These are phyloP conservation scores for Phaethornis superciliosus DNA, from an alignment of 2,113 vertebrate genomes.

Conservation along the genomic window DNA sequence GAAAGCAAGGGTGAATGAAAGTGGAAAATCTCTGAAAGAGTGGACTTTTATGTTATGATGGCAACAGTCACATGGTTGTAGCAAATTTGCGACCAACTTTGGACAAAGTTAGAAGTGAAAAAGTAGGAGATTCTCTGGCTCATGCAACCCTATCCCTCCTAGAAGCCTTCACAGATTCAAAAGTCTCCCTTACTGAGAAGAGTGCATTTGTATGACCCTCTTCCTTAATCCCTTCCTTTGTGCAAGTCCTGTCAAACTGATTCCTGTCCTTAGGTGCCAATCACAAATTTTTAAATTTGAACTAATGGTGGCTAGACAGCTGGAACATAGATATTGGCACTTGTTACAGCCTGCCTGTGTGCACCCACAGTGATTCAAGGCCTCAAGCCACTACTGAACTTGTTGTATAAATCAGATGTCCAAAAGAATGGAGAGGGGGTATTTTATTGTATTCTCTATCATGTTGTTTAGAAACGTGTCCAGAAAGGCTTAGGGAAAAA, in stretches of 20 bases:
- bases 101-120: not conserved
- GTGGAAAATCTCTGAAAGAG: not conserved
- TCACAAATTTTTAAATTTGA: constrained; percentile 26
- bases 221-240: not conserved
- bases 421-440: not conserved
- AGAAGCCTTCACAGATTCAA: not conserved
- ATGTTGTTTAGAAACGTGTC: constrained; percentile 41
- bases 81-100: not conserved
- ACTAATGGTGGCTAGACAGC: not conserved
- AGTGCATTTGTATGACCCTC: not conserved
- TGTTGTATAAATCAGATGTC: constrained; percentile 52
- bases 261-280: not conserved
- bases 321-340: not conserved
- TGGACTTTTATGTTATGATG: not conserved
- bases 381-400: constrained; percentile 1
- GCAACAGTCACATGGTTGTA: not conserved
- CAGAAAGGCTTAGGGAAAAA: constrained; percentile 32
- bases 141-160: not conserved
- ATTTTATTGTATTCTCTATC: constrained; percentile 20
- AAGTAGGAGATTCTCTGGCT: not conserved
- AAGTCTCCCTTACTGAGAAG: not conserved
- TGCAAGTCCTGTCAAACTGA: not conserved
- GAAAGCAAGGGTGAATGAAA: not conserved
- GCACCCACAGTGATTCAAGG: constrained; percentile 19
- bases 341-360: not conserved